Percentiles rank a stretch among this genome's conserved stretches.
Evolutionary conservation across 2,888 invertebrate species (phyloP).

Genomic region (Nomada lathburiana): DNA sequence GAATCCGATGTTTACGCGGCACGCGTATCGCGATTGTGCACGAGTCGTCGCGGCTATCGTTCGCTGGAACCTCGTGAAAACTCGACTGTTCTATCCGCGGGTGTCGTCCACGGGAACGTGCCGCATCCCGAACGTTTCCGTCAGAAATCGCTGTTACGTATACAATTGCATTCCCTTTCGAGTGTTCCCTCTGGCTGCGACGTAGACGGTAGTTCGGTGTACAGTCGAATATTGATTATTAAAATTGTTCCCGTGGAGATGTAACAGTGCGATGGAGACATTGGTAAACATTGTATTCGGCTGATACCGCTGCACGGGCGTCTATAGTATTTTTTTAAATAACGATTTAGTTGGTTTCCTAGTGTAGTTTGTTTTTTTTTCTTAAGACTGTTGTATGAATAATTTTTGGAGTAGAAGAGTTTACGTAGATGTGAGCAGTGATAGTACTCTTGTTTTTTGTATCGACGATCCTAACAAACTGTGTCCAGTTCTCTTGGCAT

Average conservation of each 20-base stretch:
- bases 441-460: slow-evolving; percentile 5
- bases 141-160: slow-evolving; percentile 37
- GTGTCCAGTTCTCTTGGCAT: slow-evolving; percentile 34
- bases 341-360: slow-evolving; percentile 7
- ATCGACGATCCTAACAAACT: slow-evolving; percentile 31
- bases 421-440: slow-evolving; percentile 13
- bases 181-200: background rate
- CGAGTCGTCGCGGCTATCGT: slow-evolving; percentile 11
- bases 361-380: background rate
- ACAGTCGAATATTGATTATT: background rate
- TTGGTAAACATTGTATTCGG: slow-evolving; percentile 61
- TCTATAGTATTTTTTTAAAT: background rate
- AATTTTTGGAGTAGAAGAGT: background rate
- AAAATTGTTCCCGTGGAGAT: slow-evolving; percentile 13
- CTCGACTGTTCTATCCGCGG: slow-evolving; percentile 2
- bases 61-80: slow-evolving; percentile 9
- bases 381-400: slow-evolving; percentile 6
- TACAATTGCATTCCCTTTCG: background rate
- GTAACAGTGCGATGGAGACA: background rate
- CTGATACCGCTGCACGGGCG: slow-evolving; percentile 47
- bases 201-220: background rate
- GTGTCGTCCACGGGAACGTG: slow-evolving; percentile 22
- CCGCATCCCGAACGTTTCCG: slow-evolving; percentile 1
- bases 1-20: slow-evolving; percentile 55
- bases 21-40: slow-evolving; percentile 38